Percentiles rank a stretch among this genome's conserved stretches.
phyloP scores from a whole-genome alignment of 2,888 invertebrate species.

The Timandra comae region DNA sequence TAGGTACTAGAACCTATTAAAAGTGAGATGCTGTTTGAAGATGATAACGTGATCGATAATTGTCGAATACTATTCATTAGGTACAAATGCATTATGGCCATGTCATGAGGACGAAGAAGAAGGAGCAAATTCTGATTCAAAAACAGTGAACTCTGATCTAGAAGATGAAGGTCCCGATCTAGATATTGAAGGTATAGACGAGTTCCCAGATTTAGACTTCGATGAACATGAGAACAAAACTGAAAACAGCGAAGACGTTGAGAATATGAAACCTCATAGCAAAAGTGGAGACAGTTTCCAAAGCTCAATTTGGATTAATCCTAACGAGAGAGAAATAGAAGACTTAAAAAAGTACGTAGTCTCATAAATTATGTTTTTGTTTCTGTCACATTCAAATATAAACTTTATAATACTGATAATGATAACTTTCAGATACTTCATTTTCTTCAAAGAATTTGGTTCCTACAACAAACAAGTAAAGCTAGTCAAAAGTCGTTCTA shows the following conservation, averaged over 20 bases:
- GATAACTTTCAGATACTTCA: conserved; percentile 63
- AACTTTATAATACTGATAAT: not conserved
- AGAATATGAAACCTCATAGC: conserved; percentile 21
- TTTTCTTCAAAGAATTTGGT: conserved; percentile 75
- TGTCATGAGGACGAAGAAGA: conserved; percentile 69
- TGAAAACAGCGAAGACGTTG: conserved; percentile 37
- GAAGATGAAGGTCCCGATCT: conserved; percentile 56
- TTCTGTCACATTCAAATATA: no score
- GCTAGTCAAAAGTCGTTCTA: conserved; percentile 61
- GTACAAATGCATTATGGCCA: conserved; percentile 64
- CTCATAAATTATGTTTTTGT: not conserved
- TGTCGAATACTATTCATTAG: no score
- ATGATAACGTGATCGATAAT: no score
- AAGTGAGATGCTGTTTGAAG: no score
- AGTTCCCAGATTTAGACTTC: conserved; percentile 56
- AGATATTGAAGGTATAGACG: conserved; percentile 52
- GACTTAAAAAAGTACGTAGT: conserved; percentile 68
- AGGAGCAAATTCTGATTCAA: conserved; percentile 61
- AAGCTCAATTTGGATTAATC: conserved; percentile 59
- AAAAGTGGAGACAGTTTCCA: conserved; percentile 56
- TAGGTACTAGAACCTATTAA: no score
- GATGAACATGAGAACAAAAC: conserved; percentile 52
- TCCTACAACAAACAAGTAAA: conserved; percentile 67
- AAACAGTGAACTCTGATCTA: conserved; percentile 58
- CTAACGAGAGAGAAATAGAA: conserved; percentile 71